phyloP scores from a whole-genome alignment of 1,140 invertebrate species.

The Aphelenchoides fujianensis region DNA sequence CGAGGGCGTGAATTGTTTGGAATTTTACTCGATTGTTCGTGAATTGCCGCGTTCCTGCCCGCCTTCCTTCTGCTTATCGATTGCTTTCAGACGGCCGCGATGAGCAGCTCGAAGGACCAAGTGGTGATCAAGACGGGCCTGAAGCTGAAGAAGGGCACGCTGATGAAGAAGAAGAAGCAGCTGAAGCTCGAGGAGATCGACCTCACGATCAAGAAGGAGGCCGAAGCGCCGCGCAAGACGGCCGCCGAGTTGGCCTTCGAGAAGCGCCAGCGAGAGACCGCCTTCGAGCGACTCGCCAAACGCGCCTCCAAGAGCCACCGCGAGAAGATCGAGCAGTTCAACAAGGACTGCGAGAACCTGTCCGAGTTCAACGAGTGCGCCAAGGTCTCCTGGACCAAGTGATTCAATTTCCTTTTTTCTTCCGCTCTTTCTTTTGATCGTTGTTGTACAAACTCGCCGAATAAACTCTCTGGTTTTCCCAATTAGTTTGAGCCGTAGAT shows the following conservation, averaged over 20 bases:
- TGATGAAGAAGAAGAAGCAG: conserved; percentile 52
- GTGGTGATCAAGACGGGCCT: conserved; percentile 50
- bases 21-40: background rate
- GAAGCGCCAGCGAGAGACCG: conserved; percentile 52
- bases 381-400: conserved; percentile 60
- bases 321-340: conserved; percentile 60
- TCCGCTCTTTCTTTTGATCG: background rate
- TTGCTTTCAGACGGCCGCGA: background rate
- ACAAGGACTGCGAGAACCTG: conserved; percentile 58
- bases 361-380: conserved; percentile 63
- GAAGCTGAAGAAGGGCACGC: conserved; percentile 56
- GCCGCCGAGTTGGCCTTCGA: conserved; percentile 58
- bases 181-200: conserved; percentile 56
- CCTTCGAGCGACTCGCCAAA: conserved; percentile 53
- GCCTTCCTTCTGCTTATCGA: no score
- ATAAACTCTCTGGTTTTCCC: conserved; percentile 5
- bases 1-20: background rate
- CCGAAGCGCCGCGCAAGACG: conserved; percentile 44
- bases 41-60: no score
- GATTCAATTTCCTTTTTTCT: conserved; percentile 21
- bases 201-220: conserved; percentile 60
- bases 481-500: no score
- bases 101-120: conserved; percentile 35
- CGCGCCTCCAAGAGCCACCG: conserved; percentile 56
- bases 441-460: conserved; percentile 17